Evolutionary conservation across 1,140 invertebrate species (phyloP), one percentile per base, ranked within the genome.

Genomic region (Akabosia matsudoensis): DNA sequence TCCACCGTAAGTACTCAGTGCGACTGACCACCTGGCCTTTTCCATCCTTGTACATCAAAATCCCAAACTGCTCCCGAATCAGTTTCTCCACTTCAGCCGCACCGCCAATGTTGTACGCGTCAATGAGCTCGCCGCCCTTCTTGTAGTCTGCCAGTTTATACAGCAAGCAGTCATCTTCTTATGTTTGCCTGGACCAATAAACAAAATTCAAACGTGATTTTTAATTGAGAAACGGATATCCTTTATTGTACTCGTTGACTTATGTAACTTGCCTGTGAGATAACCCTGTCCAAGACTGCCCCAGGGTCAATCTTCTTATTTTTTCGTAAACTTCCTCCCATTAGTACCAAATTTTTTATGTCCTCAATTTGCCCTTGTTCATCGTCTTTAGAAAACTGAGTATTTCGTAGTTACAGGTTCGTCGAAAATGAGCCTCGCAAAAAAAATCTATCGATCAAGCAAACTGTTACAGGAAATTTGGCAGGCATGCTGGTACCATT

Each of bases 1-100:
- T 96, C 96, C 96, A 98, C 67, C 93, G 88, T 3, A 97, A 84
- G 84, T 95, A 97, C 82, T 98, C 96, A 0, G 93, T 91, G 30
- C 93, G 88, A 82, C 94, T 96, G 79, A 98, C 93, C 13, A 91
- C 86, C 82, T 94, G 89, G 0, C 95, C 93, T 82, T 92, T 90
- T 7, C 96, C 97, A 54, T 94, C 90, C 45, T 91, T 91, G 83
- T 97, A 97, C 91, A 97, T 92, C 81, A 96, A 91, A 0, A 93
- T 88, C 0, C 91, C 90, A 81, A 98, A 94, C 83, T 97, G 93
- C 79, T 96, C 93, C 26, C 90, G 87, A 31, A 97, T 93, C 45
- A 97, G 85, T 83, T 92, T 91, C 83, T 97, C 92, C 0, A 97
- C 95, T 77, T 87, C 86, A 7, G 34, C 24, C 2, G 78, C 84